Evolutionary conservation across 1,140 invertebrate genomes (phyloP).

Genomic region (Tetramorium simillimum): DNA sequence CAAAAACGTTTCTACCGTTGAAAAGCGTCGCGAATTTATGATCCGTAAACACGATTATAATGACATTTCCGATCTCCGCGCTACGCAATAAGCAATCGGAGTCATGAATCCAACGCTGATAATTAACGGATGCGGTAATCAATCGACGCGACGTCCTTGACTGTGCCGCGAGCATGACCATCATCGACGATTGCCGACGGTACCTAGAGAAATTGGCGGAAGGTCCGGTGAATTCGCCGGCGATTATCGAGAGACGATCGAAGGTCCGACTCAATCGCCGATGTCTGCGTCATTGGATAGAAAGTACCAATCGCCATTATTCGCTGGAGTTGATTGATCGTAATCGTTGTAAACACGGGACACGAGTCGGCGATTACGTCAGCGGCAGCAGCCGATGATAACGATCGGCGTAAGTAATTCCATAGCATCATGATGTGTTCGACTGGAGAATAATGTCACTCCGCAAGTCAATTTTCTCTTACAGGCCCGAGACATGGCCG

Average conservation of each 20-base stretch:
- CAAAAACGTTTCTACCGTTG: neutral
- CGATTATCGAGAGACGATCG: constrained; percentile 39
- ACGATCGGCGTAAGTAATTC: constrained; percentile 66
- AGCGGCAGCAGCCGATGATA: constrained; percentile 61
- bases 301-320: constrained; percentile 51
- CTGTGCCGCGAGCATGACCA: constrained; percentile 4
- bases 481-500: neutral
- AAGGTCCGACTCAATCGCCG: constrained; percentile 14
- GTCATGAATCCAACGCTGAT: constrained; percentile 32
- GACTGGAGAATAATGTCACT: constrained; percentile 6
- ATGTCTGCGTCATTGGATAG: constrained; percentile 46
- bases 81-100: constrained; percentile 34
- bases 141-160: constrained; percentile 24
- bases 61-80: constrained; percentile 19
- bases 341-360: constrained; percentile 54
- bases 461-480: constrained; percentile 25
- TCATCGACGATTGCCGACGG: neutral
- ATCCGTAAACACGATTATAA: constrained; percentile 41
- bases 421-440: constrained; percentile 9
- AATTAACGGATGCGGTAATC: constrained; percentile 53
- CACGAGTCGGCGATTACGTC: constrained; percentile 63
- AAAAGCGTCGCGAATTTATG: constrained; percentile 38
- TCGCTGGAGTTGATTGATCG: constrained; percentile 48
- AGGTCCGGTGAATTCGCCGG: constrained; percentile 19
- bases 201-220: constrained; percentile 5